These are phyloP conservation scores for Umimayanthus kanabou DNA, from an alignment of 92 coral and sea anemone genomes.

Conservation along the genomic window DNA sequence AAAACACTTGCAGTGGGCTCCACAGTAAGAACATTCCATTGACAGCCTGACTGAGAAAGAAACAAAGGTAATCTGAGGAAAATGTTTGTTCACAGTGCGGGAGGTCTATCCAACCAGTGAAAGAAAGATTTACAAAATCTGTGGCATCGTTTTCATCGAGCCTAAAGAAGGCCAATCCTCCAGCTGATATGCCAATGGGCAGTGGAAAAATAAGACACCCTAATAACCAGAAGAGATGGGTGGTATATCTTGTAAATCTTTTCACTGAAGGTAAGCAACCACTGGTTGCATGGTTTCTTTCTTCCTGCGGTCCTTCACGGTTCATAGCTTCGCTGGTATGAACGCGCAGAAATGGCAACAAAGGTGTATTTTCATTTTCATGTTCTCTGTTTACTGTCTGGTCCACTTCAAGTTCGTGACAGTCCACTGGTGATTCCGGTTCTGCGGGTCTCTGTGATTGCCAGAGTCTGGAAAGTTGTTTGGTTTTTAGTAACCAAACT, in stretches of 20 bases:
- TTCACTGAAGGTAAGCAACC: too few relatives aligned
- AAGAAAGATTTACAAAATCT: background rate
- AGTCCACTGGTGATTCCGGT: too few relatives aligned
- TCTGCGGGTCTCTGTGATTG: too few relatives aligned
- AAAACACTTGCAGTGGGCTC: conserved; percentile 24
- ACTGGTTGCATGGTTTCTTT: too few relatives aligned
- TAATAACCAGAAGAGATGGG: background rate
- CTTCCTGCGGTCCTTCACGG: too few relatives aligned
- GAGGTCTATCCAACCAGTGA: background rate
- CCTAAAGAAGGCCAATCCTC: conserved; percentile 45
- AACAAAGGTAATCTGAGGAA: too few relatives aligned
- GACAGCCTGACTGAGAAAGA: too few relatives aligned
- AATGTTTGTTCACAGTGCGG: too few relatives aligned
- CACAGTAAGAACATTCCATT: background rate
- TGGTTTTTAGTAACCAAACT: background rate
- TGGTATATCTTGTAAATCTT: background rate
- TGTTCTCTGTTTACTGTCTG: background rate
- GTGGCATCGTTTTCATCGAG: conserved; percentile 39
- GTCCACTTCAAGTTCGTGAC: too few relatives aligned
- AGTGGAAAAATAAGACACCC: conserved; percentile 16
- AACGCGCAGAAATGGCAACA: background rate
- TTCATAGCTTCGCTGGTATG: too few relatives aligned
- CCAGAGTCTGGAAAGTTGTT: background rate
- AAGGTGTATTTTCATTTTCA: conserved; percentile 6
- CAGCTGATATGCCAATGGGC: conserved; percentile 45